Evolutionary conservation across 1,140 invertebrate species (phyloP), one percentile per base, ranked within the genome.

Genomic region (Galendromus occidentalis): DNA sequence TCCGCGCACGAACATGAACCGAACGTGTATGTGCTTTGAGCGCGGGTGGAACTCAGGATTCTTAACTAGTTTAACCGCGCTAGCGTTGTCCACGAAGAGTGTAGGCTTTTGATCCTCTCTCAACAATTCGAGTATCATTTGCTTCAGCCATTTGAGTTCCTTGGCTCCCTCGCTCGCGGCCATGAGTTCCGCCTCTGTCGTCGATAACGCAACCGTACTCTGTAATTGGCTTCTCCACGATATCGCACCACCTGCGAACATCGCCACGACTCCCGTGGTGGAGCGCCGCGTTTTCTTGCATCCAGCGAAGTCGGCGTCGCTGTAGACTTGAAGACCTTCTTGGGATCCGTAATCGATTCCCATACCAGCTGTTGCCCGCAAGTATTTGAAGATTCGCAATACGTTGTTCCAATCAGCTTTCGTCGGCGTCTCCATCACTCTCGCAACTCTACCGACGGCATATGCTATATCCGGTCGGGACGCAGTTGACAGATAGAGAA

Each of bases 401-500:
- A 72, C 74, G 66, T 73, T 71, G 5, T 66, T 68, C 74, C 75
- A 79, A 69, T 80, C 76, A 25, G 44, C 41, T 45, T 66, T 7
- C 29, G 44, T 59, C 66, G 71, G 74, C 67, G 68, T 71, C 47
- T 72, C 72, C 67, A 76, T 74, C 67, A 76, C 79, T 68, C 77
- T 76, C 65, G 75, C 75, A 18, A 78, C 67, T 42, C 71, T 72
- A 67, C 71, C 74, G 0, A 79, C 75, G 28, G 75, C 70, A 71
- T 69, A 78, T 1, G 74, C 67, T 22, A 80, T 76, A 69, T 79
- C 78, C 55, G 78, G 78, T 28, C 78, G 64, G 17, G 76, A 78
- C 0, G 70, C 67, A n/a, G 74, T 67, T 14, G 72, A 64, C 12
- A 79, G 65, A 70, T 79, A 79, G 70, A 77, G 73, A 14, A 80